Base-by-base conservation (phyloP, 1,140 invertebrate genomes). In the Adoxophyes honmai region DNA sequence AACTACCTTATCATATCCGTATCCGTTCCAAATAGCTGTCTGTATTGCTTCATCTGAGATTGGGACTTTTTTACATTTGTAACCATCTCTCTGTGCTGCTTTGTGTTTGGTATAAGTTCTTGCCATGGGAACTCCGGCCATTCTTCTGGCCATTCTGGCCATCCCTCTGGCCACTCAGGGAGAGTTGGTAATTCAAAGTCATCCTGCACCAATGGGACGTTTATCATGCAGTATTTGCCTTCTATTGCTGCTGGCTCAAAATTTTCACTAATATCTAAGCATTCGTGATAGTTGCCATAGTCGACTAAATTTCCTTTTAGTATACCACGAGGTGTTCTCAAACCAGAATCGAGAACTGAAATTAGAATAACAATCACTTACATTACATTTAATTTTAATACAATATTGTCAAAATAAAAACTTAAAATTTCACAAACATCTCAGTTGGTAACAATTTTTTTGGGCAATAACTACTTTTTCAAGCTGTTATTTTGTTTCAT, bases 211-310 rank as follows among this genome's bases (percentile, higher is more conserved):
- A 68, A n/a, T n/a, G 70, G 66, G 16, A 72, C 57, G 34, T 53
- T 37, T 33, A 78, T 66, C 35, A 53, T 39, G 48, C 70, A 75
- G 38, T 71, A 75, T 58, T 78, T 78, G 48, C 75, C 75, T 57
- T 64, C 52, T 11, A 75, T 65, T 6, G 36, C 33, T 13, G 44
- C 51, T 7, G 39, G 10, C 14, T 35, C 34, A 4, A 56, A 34
- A 8, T 34, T 11, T 14, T 52, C 34, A 13, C 48, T 51, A n/a
- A 65, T 58, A 3, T 8, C 57, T 15, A 67, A 21, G 38, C 64
- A 67, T 36, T 67, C 57, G 14, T 60, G 39, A 33, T 67, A 67
- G 18, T 60, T 67, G 0, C 75, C 75, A 5, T 76, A 34, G 10
- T 81, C 73, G 2, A 62, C 57, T n/a, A 60, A 52, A 18, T 81